Evolutionary conservation across 2,888 invertebrate genomes (phyloP), one percentile per base, ranked within the genome.

Genomic region (Polyommatus iphigenia): DNA sequence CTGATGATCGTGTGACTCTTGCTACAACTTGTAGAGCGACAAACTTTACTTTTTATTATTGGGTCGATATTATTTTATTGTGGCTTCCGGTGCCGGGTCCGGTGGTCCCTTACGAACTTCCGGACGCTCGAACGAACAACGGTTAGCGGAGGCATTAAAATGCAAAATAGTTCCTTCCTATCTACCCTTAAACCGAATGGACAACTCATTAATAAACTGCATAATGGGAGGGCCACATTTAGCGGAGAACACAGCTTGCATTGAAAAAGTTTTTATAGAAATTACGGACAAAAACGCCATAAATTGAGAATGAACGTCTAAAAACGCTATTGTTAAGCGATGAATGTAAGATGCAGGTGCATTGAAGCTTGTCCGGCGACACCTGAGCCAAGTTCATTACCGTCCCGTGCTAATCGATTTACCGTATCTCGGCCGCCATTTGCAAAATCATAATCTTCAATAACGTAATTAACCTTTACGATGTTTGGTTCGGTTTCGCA

Each of bases 321-420:
- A 46, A 36, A 73, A 50, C 24, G 75, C 18, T 75, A 13, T 20
- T 75, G 50, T 29, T 15, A 75, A 75, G 75, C 75, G 79, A 73
- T 46, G 76, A 59, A 46, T 72, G 59, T 71, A 73, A 71, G 77
- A 79, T 79, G 82, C 83, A 83, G 85, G 85, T 87, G 85, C 80
- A 78, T 78, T 72, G 54, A 76, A 76, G 78, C 87, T 87, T 87
- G 85, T 85, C 67, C 67, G 67, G 67, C 83, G 87, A 87, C 91
- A 90, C 91, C 91, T 91, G 93, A 92, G 89, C 88, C 92, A 93
- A 93, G 93, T 93, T 93, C 93, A 93, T 92, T 93, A 92, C 88
- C 91, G 90, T 83, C 82, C 85, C 88, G 90, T 86, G 85, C 86
- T 87, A 89, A 93, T 92, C 87, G 90, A 93, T 93, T 90, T 84